These are phyloP conservation scores for Plemyria rubiginata DNA, from an alignment of 2,888 invertebrate genomes.

Conservation along the genomic window DNA sequence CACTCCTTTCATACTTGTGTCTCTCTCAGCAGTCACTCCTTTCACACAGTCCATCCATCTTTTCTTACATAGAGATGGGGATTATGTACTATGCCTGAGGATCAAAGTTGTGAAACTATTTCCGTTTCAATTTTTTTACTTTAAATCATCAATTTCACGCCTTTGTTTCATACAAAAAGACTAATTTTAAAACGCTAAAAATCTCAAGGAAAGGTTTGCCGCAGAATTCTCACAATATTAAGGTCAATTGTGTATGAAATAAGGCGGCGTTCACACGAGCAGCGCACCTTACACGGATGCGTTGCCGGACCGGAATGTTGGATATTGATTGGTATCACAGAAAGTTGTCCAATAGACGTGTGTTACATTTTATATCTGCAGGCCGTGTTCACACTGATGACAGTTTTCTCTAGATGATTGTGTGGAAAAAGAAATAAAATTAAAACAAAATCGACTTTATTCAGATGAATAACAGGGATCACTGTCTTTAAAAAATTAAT, in stretches of 20 bases:
- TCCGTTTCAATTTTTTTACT: too few relatives aligned
- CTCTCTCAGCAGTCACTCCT: too few relatives aligned
- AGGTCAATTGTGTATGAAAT: constrained; percentile 33
- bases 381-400: constrained; percentile 30
- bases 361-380: constrained; percentile 46
- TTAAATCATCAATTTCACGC: too few relatives aligned
- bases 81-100: too few relatives aligned
- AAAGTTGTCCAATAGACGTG: constrained; percentile 44
- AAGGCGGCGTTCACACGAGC: constrained; percentile 29
- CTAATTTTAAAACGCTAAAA: neutral
- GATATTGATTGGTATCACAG: constrained; percentile 43
- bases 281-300: constrained; percentile 38
- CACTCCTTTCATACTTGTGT: too few relatives aligned
- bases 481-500: too few relatives aligned
- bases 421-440: too few relatives aligned
- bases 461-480: too few relatives aligned
- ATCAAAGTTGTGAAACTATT: too few relatives aligned
- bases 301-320: constrained; percentile 31
- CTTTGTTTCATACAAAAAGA: neutral
- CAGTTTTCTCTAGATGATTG: constrained; percentile 5
- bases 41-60: too few relatives aligned
- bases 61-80: too few relatives aligned
- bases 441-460: too few relatives aligned
- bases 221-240: constrained; percentile 18
- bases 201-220: neutral